Evolutionary conservation across 2,888 invertebrate genomes (phyloP).

Genomic region (Chrysolina americana): DNA sequence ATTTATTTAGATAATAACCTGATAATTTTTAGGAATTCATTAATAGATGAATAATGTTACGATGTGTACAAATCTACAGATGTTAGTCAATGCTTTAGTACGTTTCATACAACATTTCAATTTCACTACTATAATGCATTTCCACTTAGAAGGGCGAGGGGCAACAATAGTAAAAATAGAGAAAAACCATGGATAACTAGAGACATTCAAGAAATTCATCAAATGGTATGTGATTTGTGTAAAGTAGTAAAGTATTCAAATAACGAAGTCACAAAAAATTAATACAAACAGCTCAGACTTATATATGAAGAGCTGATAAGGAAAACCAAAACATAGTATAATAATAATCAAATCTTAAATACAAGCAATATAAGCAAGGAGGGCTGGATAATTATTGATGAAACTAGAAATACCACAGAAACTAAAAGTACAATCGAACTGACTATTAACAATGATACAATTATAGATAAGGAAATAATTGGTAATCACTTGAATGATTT

Average conservation of each 20-base stretch:
- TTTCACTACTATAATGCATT: constrained; percentile 2
- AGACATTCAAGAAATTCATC: too few relatives aligned
- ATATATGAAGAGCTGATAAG: constrained; percentile 17
- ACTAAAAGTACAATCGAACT: too few relatives aligned
- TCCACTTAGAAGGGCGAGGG: neutral
- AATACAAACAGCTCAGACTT: neutral
- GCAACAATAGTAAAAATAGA: neutral
- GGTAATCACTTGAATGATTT: too few relatives aligned
- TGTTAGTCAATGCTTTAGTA: neutral
- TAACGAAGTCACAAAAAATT: neutral
- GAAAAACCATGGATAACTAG: constrained; percentile 9
- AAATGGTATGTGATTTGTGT: neutral
- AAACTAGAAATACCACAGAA: too few relatives aligned
- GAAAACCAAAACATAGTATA: constrained; percentile 11
- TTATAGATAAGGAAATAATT: too few relatives aligned
- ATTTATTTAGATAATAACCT: too few relatives aligned
- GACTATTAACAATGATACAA: too few relatives aligned
- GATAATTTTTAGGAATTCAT: neutral
- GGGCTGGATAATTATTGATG: too few relatives aligned
- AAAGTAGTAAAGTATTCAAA: too few relatives aligned
- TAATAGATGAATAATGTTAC: neutral
- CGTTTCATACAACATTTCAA: too few relatives aligned
- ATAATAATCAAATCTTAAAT: constrained; percentile 5
- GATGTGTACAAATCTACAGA: constrained; percentile 2
- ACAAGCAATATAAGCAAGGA: too few relatives aligned